These are phyloP conservation scores for Bombus affinis DNA, from an alignment of 1,140 invertebrate genomes.

Conservation along the genomic window DNA sequence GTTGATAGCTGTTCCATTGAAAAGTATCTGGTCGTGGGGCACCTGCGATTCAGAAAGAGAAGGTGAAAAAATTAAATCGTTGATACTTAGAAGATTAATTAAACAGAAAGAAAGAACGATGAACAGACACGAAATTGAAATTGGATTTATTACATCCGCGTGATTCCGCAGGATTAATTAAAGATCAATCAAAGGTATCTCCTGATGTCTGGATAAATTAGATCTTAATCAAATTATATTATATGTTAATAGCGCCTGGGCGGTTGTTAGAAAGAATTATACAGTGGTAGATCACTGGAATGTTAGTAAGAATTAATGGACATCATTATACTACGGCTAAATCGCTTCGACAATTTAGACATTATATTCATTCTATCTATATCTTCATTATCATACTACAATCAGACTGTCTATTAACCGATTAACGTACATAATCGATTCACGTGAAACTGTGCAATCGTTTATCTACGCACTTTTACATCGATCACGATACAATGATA, in stretches of 20 bases:
- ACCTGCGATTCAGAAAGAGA: conserved; percentile 68
- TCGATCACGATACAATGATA: background rate
- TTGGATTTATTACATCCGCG: background rate
- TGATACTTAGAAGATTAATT: background rate
- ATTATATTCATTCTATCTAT: background rate
- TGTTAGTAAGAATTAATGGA: conserved; percentile 1
- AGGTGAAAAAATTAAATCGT: background rate
- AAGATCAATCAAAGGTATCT: background rate
- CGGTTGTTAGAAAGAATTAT: background rate
- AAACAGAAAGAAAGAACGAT: conserved; percentile 2
- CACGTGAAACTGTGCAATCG: background rate
- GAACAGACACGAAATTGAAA: conserved; percentile 2
- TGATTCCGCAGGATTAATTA: background rate
- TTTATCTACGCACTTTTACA: background rate
- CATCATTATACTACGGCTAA: background rate
- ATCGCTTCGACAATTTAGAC: conserved; percentile 10
- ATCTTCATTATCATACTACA: background rate
- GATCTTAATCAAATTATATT: background rate
- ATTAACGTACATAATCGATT: background rate
- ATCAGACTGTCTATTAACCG: no score
- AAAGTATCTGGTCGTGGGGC: conserved; percentile 48
- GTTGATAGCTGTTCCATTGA: conserved; percentile 2
- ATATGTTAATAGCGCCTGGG: background rate
- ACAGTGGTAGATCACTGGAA: background rate
- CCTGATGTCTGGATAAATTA: background rate